Evolutionary conservation across 1,140 invertebrate species (phyloP), one percentile per base, ranked within the genome.

Genomic region (Brachionus plicatilis): DNA sequence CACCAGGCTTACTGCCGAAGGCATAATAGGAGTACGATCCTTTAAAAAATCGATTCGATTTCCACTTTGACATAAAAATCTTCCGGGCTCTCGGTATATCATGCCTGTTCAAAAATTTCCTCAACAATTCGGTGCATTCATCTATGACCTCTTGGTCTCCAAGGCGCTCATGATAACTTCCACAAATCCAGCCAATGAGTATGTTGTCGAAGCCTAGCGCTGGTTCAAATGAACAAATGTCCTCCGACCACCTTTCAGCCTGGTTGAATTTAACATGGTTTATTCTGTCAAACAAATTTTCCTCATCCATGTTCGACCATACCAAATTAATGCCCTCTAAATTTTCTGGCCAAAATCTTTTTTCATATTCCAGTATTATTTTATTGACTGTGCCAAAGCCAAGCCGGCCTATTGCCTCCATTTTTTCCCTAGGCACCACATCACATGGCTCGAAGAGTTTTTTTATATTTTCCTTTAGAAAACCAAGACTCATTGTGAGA

Each of bases 1-100:
- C 79, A 65, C 11, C 20, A 17, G 20, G 20, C 9, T 82, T 8
- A 6, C 53, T 41, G 14, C 88, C 88, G 65, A 43, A 68, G 11
- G 79, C n/a, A 24, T 24, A 65, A 45, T 41, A 82, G 0, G 79
- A 65, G 41, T 82, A 82, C 1, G 79, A 65, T 0, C 79, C 79
- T 12, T 47, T 43, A 11, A 68, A 65, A 11, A 65, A 37, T 27
- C 14, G 14, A 68, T 65, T 82, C 0, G 79, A 82, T 12, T 82
- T 43, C 79, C 79, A 82, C 29, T 65, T 82, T 12, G 79, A 65
- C 41, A 53, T 20, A 41, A 82, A 45, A 3, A 82, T 14, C 9
- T 82, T 82, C 20, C 37, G 37, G 24, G 79, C 20, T 24, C 60
- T n/a, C 8, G 79, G 79, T n/a, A 82, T 60, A 50, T 56, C 29